A percentile compares a stretch with the other conserved stretches of the same genome.
phyloP scores from a whole-genome alignment of 2,888 invertebrate genomes.

The Pogonocherus hispidulus region DNA sequence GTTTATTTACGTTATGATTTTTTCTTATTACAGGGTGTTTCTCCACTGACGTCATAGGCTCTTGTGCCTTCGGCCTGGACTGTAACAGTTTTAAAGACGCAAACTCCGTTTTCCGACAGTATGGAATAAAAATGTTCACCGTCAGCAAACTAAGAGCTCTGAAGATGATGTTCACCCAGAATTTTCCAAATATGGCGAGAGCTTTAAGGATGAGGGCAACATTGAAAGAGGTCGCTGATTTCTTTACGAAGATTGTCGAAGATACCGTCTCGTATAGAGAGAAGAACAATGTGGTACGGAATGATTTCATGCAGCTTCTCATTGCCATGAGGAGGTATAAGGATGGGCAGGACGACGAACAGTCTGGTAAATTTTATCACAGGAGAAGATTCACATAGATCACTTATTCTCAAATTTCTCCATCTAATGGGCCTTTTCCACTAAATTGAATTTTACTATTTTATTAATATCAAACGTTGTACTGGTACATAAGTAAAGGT shows the following conservation, averaged over 20 bases:
- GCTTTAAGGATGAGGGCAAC: conserved; percentile 4
- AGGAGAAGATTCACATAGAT: too few species aligned
- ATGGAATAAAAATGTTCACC: not conserved
- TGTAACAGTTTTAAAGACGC: conserved; percentile 71
- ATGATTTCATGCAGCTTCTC: conserved; percentile 73
- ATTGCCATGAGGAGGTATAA: conserved; percentile 66
- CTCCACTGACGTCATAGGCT: conserved; percentile 54
- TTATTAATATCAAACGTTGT: too few species aligned
- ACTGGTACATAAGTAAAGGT: too few species aligned
- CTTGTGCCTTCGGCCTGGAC: conserved; percentile 74
- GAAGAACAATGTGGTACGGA: conserved; percentile 61
- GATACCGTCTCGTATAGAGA: conserved; percentile 53
- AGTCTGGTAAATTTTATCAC: not conserved
- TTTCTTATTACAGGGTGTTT: conserved; percentile 29
- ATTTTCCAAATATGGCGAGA: not conserved
- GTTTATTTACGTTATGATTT: not conserved
- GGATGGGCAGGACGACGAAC: not conserved
- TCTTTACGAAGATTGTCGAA: conserved; percentile 66
- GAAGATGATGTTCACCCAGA: not conserved
- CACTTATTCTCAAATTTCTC: too few species aligned
- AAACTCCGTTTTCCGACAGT: not conserved
- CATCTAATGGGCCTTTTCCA: too few species aligned
- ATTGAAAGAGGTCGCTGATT: conserved; percentile 58
- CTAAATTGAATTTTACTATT: too few species aligned
- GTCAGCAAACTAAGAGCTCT: not conserved